Evolutionary conservation across 2,113 vertebrate genomes (phyloP).

Genomic region (Coracopsis vasa): DNA sequence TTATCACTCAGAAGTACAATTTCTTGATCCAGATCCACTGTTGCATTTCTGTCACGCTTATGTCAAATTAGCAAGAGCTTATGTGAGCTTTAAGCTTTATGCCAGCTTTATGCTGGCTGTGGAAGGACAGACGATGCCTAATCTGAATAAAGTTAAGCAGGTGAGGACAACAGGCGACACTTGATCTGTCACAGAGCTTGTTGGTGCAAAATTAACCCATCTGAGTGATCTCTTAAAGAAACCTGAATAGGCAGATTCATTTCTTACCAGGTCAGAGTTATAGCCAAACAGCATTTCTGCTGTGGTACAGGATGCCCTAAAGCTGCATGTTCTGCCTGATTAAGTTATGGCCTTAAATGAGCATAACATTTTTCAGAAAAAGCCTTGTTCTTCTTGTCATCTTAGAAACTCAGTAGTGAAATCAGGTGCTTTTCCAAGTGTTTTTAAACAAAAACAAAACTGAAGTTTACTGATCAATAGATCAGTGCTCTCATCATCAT

Average conservation of each 20-base stretch:
- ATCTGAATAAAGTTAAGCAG: not conserved
- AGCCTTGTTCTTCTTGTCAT: not conserved
- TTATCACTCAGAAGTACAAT: not conserved
- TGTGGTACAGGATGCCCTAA: not conserved
- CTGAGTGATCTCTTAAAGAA: not conserved
- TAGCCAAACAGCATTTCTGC: not conserved
- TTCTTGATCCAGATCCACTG: not conserved
- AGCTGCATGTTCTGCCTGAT: not conserved
- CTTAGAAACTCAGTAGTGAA: not conserved
- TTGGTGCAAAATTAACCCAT: not conserved
- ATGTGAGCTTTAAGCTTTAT: slow-evolving; percentile 7
- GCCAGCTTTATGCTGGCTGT: not conserved
- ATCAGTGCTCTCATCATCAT: not conserved
- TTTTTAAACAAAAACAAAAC: not conserved
- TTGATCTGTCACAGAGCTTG: not conserved
- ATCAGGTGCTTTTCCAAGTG: not conserved
- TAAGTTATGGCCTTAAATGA: not conserved
- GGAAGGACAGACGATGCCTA: not conserved
- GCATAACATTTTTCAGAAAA: not conserved
- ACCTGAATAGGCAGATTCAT: not conserved
- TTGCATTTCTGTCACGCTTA: slow-evolving; percentile 8
- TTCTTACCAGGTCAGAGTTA: not conserved
- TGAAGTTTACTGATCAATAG: not conserved
- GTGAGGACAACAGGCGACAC: not conserved
- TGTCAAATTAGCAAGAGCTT: slow-evolving; percentile 26